Evolutionary conservation across 2,888 invertebrate genomes (phyloP).

Genomic region (Meteorus cinctellus): DNA sequence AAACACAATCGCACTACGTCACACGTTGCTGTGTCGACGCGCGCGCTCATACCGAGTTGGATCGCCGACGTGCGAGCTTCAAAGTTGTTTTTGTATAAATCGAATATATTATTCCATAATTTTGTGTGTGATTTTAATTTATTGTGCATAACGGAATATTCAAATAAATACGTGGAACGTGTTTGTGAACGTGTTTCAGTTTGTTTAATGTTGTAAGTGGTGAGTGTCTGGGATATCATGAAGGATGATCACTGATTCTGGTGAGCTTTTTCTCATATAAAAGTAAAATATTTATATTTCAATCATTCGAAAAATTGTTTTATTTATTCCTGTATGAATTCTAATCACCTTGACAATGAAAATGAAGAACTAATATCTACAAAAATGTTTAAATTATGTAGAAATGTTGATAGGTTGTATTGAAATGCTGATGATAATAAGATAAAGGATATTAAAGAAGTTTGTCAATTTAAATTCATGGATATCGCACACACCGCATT

Average conservation of each 20-base stretch:
- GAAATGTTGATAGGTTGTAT: too few relatives aligned
- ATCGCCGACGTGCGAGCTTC: constrained; percentile 37
- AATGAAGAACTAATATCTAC: too few relatives aligned
- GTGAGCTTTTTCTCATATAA: neutral
- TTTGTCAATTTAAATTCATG: neutral
- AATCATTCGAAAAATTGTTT: neutral
- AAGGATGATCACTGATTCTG: neutral
- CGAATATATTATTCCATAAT: neutral
- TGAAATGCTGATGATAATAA: too few relatives aligned
- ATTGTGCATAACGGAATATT: neutral
- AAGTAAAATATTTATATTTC: too few relatives aligned
- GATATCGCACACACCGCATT: neutral
- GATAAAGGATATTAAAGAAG: neutral
- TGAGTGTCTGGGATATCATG: neutral
- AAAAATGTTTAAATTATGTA: too few relatives aligned
- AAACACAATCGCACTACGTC: neutral
- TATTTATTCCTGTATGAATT: neutral
- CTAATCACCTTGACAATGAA: too few relatives aligned
- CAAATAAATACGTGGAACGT: neutral
- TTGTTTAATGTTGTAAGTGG: neutral
- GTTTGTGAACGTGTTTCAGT: neutral
- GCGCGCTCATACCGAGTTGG: constrained; percentile 39
- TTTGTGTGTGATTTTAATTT: neutral
- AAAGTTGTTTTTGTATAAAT: constrained; percentile 6
- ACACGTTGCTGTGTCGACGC: constrained; percentile 5